Evolutionary conservation across 2,888 invertebrate genomes (phyloP).

Genomic region (Reticulitermes lucifugus): DNA sequence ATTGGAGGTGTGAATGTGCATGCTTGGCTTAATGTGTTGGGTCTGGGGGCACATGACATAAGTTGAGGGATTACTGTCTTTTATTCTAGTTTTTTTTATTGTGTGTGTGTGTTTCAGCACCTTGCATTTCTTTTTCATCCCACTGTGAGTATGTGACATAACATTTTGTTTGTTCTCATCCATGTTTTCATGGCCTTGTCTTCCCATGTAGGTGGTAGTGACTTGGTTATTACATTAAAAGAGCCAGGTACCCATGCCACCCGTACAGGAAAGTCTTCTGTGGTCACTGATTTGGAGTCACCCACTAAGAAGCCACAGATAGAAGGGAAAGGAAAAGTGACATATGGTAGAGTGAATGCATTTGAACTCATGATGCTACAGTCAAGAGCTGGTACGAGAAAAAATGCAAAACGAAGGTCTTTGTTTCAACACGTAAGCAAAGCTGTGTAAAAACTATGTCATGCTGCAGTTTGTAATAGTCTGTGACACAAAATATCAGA

Average conservation of each 20-base stretch:
- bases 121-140: too few species aligned
- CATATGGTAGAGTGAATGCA: not conserved
- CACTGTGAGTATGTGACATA: too few species aligned
- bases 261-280: not conserved
- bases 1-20: too few species aligned
- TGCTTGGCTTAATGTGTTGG: too few species aligned
- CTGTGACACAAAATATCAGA: not conserved
- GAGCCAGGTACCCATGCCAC: not conserved
- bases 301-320: not conserved
- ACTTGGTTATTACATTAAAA: not conserved
- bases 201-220: not conserved
- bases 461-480: not conserved
- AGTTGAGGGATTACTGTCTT: too few species aligned
- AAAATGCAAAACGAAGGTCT: not conserved
- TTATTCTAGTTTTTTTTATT: too few species aligned
- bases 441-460: not conserved
- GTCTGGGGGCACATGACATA: too few species aligned
- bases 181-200: not conserved
- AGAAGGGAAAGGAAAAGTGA: not conserved
- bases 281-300: not conserved
- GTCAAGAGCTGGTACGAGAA: not conserved
- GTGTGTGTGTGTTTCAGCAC: too few species aligned
- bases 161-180: too few species aligned
- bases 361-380: conserved; percentile 31
- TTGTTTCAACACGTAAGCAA: conserved; percentile 6